These are phyloP conservation scores for Lithophane leautieri DNA, from an alignment of 2,888 invertebrate species.

Conservation along the genomic window DNA sequence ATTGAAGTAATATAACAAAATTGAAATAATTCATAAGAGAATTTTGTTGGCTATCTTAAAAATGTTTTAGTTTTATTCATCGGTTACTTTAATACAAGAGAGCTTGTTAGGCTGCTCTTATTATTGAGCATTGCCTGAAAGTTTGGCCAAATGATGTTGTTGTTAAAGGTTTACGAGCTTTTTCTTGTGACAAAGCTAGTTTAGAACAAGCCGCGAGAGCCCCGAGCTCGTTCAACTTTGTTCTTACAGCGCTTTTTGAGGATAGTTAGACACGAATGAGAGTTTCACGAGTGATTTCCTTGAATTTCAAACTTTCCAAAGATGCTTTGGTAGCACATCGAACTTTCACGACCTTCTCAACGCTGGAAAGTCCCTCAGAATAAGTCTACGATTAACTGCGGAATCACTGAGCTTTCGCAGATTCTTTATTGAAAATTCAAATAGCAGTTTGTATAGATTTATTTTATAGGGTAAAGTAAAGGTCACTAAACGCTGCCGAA, in stretches of 20 bases:
- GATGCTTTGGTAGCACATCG: slow-evolving; percentile 67
- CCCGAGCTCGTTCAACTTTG: slow-evolving; percentile 72
- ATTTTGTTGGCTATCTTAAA: slow-evolving; percentile 20
- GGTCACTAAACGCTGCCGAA: slow-evolving; percentile 71
- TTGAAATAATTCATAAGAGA: slow-evolving; percentile 48
- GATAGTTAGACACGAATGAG: slow-evolving; percentile 78
- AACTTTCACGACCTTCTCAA: slow-evolving; percentile 54
- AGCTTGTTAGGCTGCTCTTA: slow-evolving; percentile 36
- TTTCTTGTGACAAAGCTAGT: slow-evolving; percentile 57
- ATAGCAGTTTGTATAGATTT: slow-evolving; percentile 70
- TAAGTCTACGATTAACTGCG: slow-evolving; percentile 29
- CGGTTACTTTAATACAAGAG: slow-evolving; percentile 30
- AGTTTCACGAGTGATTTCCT: slow-evolving; percentile 81
- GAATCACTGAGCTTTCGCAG: slow-evolving; percentile 38
- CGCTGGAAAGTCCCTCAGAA: slow-evolving; percentile 28
- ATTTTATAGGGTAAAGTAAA: slow-evolving; percentile 72
- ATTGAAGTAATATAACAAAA: slow-evolving; percentile 51
- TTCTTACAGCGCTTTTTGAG: slow-evolving; percentile 76
- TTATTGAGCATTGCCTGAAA: slow-evolving; percentile 41
- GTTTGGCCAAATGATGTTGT: slow-evolving; percentile 49
- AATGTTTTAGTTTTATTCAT: slow-evolving; percentile 30
- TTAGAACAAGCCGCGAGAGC: slow-evolving; percentile 68
- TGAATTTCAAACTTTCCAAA: slow-evolving; percentile 72
- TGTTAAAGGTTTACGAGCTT: slow-evolving; percentile 54
- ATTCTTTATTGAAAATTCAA: slow-evolving; percentile 70